Conservation (phyloP, 2,888 invertebrate species). For the Entomobrya multifasciata region DNA sequence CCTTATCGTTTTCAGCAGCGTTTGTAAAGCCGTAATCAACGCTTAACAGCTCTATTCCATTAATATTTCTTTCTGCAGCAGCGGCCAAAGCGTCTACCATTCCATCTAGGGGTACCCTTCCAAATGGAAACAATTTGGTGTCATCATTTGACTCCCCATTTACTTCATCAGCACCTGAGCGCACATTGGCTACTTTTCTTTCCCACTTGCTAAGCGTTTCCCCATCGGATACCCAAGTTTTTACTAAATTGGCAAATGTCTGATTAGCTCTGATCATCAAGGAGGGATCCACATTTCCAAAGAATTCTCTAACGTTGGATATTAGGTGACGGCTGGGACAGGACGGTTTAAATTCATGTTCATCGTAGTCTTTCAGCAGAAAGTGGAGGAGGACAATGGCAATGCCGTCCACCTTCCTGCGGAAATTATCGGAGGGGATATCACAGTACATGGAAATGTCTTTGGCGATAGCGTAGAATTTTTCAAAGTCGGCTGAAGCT, state of each 20-base stretch:
- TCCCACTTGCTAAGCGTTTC: conserved; percentile 57
- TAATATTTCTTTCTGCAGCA: conserved; percentile 53
- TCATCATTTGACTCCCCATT: conserved; percentile 55
- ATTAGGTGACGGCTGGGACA: conserved; percentile 61
- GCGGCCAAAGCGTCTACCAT: conserved; percentile 34
- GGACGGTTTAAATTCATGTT: conserved; percentile 56
- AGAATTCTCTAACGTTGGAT: conserved; percentile 65
- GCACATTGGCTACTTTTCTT: conserved; percentile 28
- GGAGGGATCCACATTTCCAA: conserved; percentile 69
- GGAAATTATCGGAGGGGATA: conserved; percentile 53
- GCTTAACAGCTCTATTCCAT: conserved; percentile 16
- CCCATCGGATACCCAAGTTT: conserved; percentile 53
- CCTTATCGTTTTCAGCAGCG: conserved; percentile 62
- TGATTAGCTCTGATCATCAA: conserved; percentile 61
- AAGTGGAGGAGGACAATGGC: conserved; percentile 60
- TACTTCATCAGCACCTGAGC: neutral
- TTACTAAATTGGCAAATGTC: conserved; percentile 54
- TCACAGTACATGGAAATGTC: conserved; percentile 63
- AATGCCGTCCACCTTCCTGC: conserved; percentile 57
- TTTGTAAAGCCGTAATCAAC: neutral
- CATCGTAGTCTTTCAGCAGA: conserved; percentile 66
- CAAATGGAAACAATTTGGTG: conserved; percentile 74
- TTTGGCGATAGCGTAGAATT: conserved; percentile 68
- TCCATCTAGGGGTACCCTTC: conserved; percentile 59
- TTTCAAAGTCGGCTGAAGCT: conserved; percentile 64